Evolutionary conservation across 1,140 invertebrate species (phyloP).

Genomic region (Lamellibrachia luymesi): DNA sequence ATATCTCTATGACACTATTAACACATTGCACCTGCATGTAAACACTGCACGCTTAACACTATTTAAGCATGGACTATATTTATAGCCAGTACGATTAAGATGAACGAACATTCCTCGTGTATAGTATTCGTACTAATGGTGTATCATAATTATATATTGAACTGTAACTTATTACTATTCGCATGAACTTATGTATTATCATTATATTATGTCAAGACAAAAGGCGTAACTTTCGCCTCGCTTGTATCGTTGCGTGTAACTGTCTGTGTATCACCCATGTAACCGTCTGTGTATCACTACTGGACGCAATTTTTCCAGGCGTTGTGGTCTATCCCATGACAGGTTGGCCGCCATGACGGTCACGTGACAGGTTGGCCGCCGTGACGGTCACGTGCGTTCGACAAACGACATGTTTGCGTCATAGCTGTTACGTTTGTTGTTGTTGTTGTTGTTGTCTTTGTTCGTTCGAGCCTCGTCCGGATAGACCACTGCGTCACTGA

Average conservation of each 20-base stretch:
- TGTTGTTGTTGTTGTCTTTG: not conserved
- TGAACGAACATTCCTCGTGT: not conserved
- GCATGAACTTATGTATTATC: not conserved
- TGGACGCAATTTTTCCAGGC: not conserved
- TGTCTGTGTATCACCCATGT: not conserved
- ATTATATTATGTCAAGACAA: not conserved
- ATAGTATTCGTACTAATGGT: not conserved
- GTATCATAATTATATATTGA: conserved; percentile 1
- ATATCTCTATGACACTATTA: not conserved
- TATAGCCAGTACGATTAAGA: not conserved
- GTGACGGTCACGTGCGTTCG: not conserved
- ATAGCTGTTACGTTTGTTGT: not conserved
- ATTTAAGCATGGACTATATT: not conserved
- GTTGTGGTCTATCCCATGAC: not conserved
- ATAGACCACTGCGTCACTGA: not conserved
- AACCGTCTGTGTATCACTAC: not conserved
- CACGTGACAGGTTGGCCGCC: not conserved
- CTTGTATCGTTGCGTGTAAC: not conserved
- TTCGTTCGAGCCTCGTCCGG: not conserved
- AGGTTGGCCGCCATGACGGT: not conserved
- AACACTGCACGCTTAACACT: not conserved
- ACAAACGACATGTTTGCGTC: not conserved
- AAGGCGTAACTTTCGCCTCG: not conserved
- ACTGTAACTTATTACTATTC: not conserved
- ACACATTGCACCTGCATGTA: not conserved